A percentile compares a stretch with the other conserved stretches of the same genome.
These are phyloP conservation scores for Ceratina australensis DNA, from an alignment of 1,140 invertebrate species.

Conservation along the genomic window DNA sequence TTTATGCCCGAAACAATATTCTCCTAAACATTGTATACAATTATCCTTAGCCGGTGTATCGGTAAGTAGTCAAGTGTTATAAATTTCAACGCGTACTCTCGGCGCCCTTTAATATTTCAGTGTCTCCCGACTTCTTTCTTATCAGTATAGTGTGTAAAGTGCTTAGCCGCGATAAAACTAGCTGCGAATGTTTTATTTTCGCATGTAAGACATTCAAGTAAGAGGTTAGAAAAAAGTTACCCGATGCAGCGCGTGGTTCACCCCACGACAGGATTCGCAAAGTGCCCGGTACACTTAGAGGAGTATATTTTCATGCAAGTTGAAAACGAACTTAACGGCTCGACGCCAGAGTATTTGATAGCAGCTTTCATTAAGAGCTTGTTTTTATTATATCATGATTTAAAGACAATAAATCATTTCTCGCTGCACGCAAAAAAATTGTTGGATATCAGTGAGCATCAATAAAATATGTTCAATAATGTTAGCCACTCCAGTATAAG, in stretches of 20 bases:
- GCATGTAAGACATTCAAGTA: no score
- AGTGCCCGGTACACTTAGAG: not conserved
- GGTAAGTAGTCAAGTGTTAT: constrained; percentile 9
- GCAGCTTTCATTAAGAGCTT: no score
- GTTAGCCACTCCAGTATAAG: no score
- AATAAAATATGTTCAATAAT: no score
- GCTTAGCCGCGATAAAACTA: not conserved
- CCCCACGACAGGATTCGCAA: not conserved
- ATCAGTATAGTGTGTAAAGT: not conserved
- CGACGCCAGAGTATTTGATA: no score
- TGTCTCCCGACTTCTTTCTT: not conserved
- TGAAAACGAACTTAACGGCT: no score
- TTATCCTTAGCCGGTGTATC: constrained; percentile 4
- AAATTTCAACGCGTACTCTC: not conserved
- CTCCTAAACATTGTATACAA: not conserved
- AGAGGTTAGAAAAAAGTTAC: not conserved
- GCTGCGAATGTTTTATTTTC: not conserved
- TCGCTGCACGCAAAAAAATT: no score
- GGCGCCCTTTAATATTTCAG: constrained; percentile 13
- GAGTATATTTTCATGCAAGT: not conserved
- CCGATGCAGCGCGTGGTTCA: not conserved
- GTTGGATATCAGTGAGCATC: no score
- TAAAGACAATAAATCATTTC: no score
- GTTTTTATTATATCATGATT: no score
- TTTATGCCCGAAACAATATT: no score